Conservation (phyloP, 2,113 vertebrate species). For the Sinocyclocheilus maitianheensis region DNA sequence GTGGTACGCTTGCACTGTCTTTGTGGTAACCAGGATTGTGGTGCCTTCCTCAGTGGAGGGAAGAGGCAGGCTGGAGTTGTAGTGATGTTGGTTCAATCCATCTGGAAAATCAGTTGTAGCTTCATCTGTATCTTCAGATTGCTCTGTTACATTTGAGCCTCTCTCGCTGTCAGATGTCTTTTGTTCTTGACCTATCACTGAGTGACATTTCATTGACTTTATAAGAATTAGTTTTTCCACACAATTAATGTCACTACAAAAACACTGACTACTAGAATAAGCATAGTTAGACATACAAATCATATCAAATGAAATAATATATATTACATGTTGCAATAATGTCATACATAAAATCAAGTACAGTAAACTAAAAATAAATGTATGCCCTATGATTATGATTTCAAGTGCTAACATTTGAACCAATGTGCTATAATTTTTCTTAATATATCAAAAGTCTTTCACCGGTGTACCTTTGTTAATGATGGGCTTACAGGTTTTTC, state of each 20-base stretch:
- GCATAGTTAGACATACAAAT: neutral
- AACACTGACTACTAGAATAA: neutral
- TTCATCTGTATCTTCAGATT: slow-evolving; percentile 34
- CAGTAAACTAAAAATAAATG: neutral
- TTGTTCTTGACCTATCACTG: slow-evolving; percentile 45
- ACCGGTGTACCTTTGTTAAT: slow-evolving; percentile 54
- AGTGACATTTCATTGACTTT: slow-evolving; percentile 19
- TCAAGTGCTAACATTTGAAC: no score
- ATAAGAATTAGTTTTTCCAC: neutral
- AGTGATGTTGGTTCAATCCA: slow-evolving; percentile 30
- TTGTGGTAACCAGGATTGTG: slow-evolving; percentile 80
- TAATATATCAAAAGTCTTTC: neutral
- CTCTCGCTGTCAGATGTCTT: slow-evolving; percentile 34
- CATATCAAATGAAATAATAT: no score
- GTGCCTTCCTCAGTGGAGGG: slow-evolving; percentile 82
- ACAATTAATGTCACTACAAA: neutral
- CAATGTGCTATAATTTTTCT: neutral
- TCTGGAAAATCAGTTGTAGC: neutral
- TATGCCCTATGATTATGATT: no score
- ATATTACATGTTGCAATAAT: neutral
- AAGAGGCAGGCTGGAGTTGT: slow-evolving; percentile 71
- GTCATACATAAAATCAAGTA: neutral
- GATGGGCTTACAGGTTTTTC: slow-evolving; percentile 51
- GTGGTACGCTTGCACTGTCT: slow-evolving; percentile 72
- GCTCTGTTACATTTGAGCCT: slow-evolving; percentile 41